Evolutionary conservation across 2,888 invertebrate genomes (phyloP), one percentile per base, ranked within the genome.

Genomic region (Eudasyphora cyanicolor): DNA sequence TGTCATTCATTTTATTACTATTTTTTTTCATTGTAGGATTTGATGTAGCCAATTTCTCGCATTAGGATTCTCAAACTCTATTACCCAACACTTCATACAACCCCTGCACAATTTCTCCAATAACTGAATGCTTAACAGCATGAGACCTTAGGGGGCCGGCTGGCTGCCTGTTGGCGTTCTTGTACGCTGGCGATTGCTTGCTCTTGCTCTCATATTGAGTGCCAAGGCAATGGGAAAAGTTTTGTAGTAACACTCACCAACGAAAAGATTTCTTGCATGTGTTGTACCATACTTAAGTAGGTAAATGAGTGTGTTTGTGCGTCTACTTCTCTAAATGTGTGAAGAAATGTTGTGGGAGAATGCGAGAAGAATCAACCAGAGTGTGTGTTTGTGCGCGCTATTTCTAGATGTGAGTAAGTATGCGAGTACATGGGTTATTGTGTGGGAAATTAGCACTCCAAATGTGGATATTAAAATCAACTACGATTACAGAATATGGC

Each of bases 391-490:
- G 7, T 35, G 17, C 3, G 29, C 19, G 21, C 51, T 7, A 45
- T 24, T 14, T 45, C 10, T 32, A 5, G n/a, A 54, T 57, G 70
- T 27, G 27, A 27, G 24, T 32, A 38, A 35, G 27, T 57, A 54
- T 3, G 17, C 69, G 14, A 1, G 45, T 51, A 45, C 32, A 76
- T 76, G 74, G 73, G 51, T 51, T 76, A 79, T 84, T 76, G 78
- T 64, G 78, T 45, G 79, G 84, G 84, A 84, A 84, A 84, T 82
- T 84, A 84, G 76, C 79, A 82, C 84, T 84, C 84, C 76, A 82
- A 84, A 74, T 70, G 74, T 79, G 76, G 76, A 82, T 84, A 84
- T 84, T 82, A 84, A 84, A 84, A 76, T 78, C 70, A 82, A 76
- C 82, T 45, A 79, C 70, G 24, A 57, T 1, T 14, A 27, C 27